Conservation (phyloP, 2,888 invertebrate genomes). For the Sminthurinus aureus region DNA sequence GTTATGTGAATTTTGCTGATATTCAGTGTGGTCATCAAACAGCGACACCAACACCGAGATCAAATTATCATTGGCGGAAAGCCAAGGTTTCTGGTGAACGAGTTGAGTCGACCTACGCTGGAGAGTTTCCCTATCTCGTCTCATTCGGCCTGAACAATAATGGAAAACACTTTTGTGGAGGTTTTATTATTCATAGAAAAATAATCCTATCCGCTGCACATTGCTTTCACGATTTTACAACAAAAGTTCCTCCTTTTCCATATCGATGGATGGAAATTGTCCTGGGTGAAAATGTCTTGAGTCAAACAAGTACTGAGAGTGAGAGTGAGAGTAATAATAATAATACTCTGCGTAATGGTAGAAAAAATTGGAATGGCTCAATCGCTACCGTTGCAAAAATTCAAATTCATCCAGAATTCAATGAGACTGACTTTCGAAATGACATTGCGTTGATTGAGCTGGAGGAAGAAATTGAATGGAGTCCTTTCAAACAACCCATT, state of each 20-base stretch:
- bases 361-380: conserved; percentile 36
- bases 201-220: conserved; percentile 49
- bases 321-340: too few species aligned
- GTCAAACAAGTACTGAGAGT: conserved; percentile 13
- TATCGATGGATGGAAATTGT: conserved; percentile 12
- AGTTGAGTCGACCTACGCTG: conserved; percentile 40
- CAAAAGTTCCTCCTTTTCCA: conserved; percentile 9
- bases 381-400: conserved; percentile 39
- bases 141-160: conserved; percentile 45
- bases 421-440: conserved; percentile 40
- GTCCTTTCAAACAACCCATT: conserved; percentile 45
- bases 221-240: conserved; percentile 37
- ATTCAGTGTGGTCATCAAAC: too few species aligned
- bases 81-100: conserved; percentile 6
- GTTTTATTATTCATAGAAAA: conserved; percentile 43
- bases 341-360: too few species aligned
- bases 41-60: too few species aligned
- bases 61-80: background rate
- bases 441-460: conserved; percentile 44
- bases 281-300: conserved; percentile 46
- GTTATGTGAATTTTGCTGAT: too few species aligned
- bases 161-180: conserved; percentile 46
- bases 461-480: conserved; percentile 44
- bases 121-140: conserved; percentile 49
- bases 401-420: conserved; percentile 42